phyloP scores from a whole-genome alignment of 2,888 invertebrate genomes.

The Morpho deidamia region DNA sequence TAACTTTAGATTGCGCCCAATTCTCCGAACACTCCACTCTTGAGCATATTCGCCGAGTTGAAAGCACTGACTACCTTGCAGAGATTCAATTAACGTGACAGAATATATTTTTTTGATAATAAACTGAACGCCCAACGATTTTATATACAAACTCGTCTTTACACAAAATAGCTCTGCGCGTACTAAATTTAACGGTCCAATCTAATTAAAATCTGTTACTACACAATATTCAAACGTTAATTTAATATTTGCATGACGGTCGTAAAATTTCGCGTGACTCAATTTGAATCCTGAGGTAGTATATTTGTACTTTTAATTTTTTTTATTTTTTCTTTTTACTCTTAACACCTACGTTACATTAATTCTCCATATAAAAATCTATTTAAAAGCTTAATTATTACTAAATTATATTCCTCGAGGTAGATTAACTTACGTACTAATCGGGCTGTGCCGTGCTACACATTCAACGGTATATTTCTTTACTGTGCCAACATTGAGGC shows the following conservation, averaged over 20 bases:
- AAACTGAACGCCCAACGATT: constrained; percentile 25
- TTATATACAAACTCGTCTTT: constrained; percentile 30
- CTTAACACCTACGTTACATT: constrained; percentile 61
- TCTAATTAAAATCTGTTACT: constrained; percentile 28
- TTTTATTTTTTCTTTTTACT: constrained; percentile 59
- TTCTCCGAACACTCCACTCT: constrained; percentile 28
- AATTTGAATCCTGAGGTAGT: constrained; percentile 77
- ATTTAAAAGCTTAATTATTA: constrained; percentile 67
- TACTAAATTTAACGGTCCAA: constrained; percentile 28
- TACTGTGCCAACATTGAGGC: constrained; percentile 1
- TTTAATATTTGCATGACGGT: constrained; percentile 40
- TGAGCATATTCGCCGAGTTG: constrained; percentile 56
- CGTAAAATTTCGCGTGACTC: constrained; percentile 45
- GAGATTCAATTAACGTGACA: constrained; percentile 59
- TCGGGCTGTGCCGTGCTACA: constrained; percentile 46
- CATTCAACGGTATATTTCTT: constrained; percentile 32
- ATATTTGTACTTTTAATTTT: constrained; percentile 71
- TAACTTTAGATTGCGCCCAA: constrained; percentile 22
- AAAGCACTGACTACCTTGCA: constrained; percentile 66
- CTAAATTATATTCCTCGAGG: constrained; percentile 73
- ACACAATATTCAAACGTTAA: constrained; percentile 34
- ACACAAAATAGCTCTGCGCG: constrained; percentile 31
- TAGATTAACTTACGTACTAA: constrained; percentile 72
- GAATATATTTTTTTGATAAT: constrained; percentile 27
- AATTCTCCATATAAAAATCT: constrained; percentile 75